Evolutionary conservation across 2,888 invertebrate species (phyloP), one percentile per base, ranked within the genome.

Genomic region (Coenonympha arcania): DNA sequence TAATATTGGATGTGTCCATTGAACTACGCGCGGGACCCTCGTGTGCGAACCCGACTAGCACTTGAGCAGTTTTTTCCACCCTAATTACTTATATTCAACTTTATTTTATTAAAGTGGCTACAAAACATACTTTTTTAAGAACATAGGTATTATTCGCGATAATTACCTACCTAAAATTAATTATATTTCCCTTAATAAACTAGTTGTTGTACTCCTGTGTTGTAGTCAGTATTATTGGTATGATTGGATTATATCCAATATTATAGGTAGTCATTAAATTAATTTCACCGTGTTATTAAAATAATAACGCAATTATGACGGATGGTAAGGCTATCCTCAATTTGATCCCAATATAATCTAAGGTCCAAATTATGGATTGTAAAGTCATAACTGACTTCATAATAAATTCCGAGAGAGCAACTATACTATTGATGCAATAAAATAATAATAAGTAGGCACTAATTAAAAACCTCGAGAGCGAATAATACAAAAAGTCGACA

Each of bases 291-390:
- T 48, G 16, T 39, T 52, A 47, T 44, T 36, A 44, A n/a, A 33
- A 50, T 53, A 40, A 52, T 43, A 46, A 43, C n/a, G 28, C 48
- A 45, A 50, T 55, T 37, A 41, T 53, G 33, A 36, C 44, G 36
- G 33, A 19, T n/a, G n/a, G n/a, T 28, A 39, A 34, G 43, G 42
- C 18, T 22, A 46, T 36, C 47, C 40, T 50, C 47, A 47, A 55
- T 50, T 52, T 53, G 46, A 36, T 47, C 52, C 39, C 47, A 41
- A 50, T 55, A 56, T 54, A 36, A 54, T 46, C 43, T 47, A 43
- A 59, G 59, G 54, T 52, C 66, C 71, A 63, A 76, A 80, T 81
- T 79, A 80, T 66, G 66, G 60, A 68, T 64, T 69, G 74, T 81
- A 75, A 79, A 80, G 63, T 65, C 59, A 73, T 74, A 68, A 71